phyloP scores from a whole-genome alignment of 1,140 invertebrate genomes.

The Megalopta genalis region DNA sequence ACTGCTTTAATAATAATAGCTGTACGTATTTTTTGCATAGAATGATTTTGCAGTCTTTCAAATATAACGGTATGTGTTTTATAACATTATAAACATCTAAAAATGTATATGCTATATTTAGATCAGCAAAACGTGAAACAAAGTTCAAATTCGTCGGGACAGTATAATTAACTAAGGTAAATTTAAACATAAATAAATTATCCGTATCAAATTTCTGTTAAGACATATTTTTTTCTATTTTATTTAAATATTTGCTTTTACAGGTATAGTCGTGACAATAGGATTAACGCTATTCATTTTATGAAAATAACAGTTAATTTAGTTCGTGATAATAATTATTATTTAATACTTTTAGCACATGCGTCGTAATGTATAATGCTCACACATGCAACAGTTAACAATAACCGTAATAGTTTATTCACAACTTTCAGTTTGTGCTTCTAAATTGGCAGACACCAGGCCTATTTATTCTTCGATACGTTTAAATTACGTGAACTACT shows the following conservation, averaged over 20 bases:
- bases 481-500: not conserved
- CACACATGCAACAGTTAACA: not conserved
- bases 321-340: not conserved
- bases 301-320: not conserved
- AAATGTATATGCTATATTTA: too few relatives aligned
- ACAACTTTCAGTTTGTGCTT: conserved; percentile 2
- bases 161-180: too few relatives aligned
- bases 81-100: too few relatives aligned
- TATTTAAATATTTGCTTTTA: conserved; percentile 4
- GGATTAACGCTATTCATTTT: not conserved
- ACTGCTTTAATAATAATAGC: too few relatives aligned
- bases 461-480: not conserved
- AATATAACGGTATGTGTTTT: too few relatives aligned
- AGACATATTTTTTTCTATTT: not conserved
- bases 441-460: not conserved
- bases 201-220: not conserved
- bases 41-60: too few relatives aligned
- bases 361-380: not conserved
- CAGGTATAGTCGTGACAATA: not conserved
- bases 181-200: not conserved
- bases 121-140: too few relatives aligned
- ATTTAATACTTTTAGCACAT: not conserved
- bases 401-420: not conserved
- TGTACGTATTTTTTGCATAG: too few relatives aligned
- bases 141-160: too few relatives aligned